Conservation (phyloP, 2,888 invertebrate genomes). For the Sphinx pinastri region DNA sequence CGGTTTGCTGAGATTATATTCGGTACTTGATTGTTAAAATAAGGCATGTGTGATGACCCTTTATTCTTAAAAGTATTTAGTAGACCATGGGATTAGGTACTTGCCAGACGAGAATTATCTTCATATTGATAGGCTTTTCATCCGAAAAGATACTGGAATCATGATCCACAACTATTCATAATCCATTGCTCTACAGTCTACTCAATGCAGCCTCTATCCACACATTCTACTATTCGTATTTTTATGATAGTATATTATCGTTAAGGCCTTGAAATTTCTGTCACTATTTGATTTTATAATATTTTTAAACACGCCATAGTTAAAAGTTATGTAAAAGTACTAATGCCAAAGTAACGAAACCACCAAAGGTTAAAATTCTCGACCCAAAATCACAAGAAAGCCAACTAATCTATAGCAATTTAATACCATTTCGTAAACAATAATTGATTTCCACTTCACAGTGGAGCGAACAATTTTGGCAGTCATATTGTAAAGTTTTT, state of each 20-base stretch:
- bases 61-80: neutral
- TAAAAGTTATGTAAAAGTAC: no score
- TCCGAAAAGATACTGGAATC: no score
- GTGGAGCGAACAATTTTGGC: slow-evolving; percentile 16
- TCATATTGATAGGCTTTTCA: no score
- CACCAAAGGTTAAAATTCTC: slow-evolving; percentile 13
- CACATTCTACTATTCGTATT: no score
- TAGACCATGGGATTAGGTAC: neutral
- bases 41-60: neutral
- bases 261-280: no score
- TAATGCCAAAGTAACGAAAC: neutral
- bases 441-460: slow-evolving; percentile 18
- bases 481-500: slow-evolving; percentile 14
- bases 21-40: neutral
- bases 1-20: neutral
- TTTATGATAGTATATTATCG: no score
- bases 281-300: no score
- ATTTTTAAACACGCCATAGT: no score
- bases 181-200: no score
- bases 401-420: slow-evolving; percentile 14
- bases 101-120: neutral
- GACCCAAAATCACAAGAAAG: slow-evolving; percentile 6
- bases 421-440: slow-evolving; percentile 4
- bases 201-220: no score
- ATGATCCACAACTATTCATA: no score